Evolutionary conservation across 2,888 invertebrate genomes (phyloP), one percentile per base, ranked within the genome.

Genomic region (Sinelater perroti): DNA sequence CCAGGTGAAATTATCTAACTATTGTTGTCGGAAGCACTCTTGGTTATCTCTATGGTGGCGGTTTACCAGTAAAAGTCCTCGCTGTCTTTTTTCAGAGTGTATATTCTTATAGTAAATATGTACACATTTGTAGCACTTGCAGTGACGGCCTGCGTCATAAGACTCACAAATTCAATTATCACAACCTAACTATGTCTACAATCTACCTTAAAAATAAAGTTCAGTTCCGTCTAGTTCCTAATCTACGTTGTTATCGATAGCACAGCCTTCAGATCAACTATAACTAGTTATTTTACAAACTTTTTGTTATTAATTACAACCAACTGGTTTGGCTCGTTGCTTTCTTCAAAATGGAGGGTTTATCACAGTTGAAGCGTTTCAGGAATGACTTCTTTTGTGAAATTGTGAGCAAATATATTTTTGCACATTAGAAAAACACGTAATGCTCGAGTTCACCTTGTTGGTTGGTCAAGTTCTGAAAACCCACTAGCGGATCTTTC

Each of bases 131-230:
- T 14, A 31, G 31, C 17, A 44, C 44, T 44, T 10, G 45, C 8
- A 33, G 14, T 26, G 52, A 53, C 52, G 20, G 45, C 42, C 30
- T 35, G 33, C 52, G 44, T 53, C 52, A 53, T 16, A 7, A 49
- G 26, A 36, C 38, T 36, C 18, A 46, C 14, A 38, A 55, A 46
- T 51, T 55, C 17, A 56, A 51, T 55, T 54, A 58, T 49, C 56
- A 56, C 49, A 42, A 38, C 44, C 45, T 35, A 49, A 49, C 16
- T 18, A 49, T 36, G 8, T 7, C 21, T 26, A 7, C 11, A 36
- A 16, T 36, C 13, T n/a, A 20, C 17, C 13, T 49, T 26, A 36
- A 49, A 14, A 49, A 10, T 49, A 49, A 49, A 14, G 17, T 28
- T 44, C 44, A 44, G 44, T 44, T 44, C 44, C 8, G 44, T 44